phyloP scores from a whole-genome alignment of 2,888 invertebrate species.

The Cyclophora albipunctata region DNA sequence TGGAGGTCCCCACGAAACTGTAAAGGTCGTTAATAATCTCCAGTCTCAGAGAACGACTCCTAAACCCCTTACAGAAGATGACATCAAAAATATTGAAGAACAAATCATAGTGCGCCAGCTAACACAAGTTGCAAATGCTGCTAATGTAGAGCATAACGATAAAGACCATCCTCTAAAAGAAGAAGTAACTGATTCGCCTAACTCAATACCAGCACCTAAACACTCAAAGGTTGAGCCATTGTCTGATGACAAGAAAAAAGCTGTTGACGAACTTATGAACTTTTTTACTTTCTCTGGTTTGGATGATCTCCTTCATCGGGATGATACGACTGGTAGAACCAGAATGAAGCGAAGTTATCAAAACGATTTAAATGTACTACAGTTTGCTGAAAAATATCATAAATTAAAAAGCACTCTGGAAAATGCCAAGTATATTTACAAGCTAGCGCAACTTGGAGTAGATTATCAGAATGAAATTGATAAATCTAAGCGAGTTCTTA shows the following conservation, averaged over 20 bases:
- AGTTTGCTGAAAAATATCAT: conserved; percentile 38
- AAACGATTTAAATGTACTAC: conserved; percentile 39
- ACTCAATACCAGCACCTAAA: conserved; percentile 13
- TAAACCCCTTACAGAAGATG: conserved; percentile 41
- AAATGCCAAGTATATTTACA: conserved; percentile 42
- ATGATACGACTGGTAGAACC: conserved; percentile 13
- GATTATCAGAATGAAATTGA: conserved; percentile 54
- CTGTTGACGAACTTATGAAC: conserved; percentile 58
- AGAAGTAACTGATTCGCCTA: conserved; percentile 19
- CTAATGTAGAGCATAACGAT: conserved; percentile 12
- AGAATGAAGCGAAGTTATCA: conserved; percentile 48
- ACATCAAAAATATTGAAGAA: conserved; percentile 50
- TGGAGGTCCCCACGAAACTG: conserved; percentile 35
- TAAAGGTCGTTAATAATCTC: conserved; percentile 42
- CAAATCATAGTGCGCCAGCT: conserved; percentile 50
- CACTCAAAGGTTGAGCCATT: conserved; percentile 18
- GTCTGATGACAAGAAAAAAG: conserved; percentile 52
- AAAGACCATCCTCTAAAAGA: conserved; percentile 25
- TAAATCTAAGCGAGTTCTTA: conserved; percentile 38
- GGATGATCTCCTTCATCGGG: conserved; percentile 21
- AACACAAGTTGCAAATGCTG: conserved; percentile 15
- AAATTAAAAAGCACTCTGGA: conserved; percentile 42
- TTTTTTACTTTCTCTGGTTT: conserved; percentile 54
- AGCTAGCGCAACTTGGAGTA: conserved; percentile 41
- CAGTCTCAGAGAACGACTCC: conserved; percentile 39